Percentiles rank a stretch among this genome's conserved stretches.
phyloP scores from a whole-genome alignment of 2,888 invertebrate species.

The Sepioteuthis lessoniana region DNA sequence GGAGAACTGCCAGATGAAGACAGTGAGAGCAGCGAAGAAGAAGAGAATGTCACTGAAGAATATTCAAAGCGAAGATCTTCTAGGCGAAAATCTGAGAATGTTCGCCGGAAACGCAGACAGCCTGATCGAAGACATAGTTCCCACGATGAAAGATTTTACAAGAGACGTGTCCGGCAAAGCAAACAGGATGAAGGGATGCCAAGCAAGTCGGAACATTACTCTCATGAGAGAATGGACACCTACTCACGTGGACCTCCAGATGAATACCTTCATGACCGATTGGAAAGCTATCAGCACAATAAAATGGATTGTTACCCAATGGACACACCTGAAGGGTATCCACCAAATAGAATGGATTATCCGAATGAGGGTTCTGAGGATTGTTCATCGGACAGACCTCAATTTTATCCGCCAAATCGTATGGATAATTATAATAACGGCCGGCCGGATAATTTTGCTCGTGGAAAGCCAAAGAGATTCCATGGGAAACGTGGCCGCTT shows the following conservation, averaged over 20 bases:
- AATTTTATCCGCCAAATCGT: not conserved
- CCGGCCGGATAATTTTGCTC: not conserved
- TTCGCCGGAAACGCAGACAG: not conserved
- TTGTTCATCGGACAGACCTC: not conserved
- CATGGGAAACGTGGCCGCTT: not conserved
- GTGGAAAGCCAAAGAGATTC: not conserved
- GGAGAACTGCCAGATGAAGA: slow-evolving; percentile 6
- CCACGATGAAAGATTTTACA: not conserved
- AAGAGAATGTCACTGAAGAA: not conserved
- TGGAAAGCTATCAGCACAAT: not conserved
- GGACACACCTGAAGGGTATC: not conserved
- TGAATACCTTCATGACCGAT: not conserved
- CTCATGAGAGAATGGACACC: not conserved
- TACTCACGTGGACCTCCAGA: not conserved
- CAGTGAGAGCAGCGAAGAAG: not conserved
- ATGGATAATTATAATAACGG: slow-evolving; percentile 8
- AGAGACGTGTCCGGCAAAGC: not conserved
- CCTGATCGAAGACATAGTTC: not conserved
- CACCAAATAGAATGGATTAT: not conserved
- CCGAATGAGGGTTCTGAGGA: not conserved
- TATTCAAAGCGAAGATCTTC: not conserved
- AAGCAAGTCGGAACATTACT: not conserved
- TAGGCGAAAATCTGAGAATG: not conserved
- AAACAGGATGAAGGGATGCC: not conserved
- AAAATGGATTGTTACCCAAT: not conserved